Conservation (phyloP, 2,113 vertebrate genomes). For the Oplegnathus fasciatus region DNA sequence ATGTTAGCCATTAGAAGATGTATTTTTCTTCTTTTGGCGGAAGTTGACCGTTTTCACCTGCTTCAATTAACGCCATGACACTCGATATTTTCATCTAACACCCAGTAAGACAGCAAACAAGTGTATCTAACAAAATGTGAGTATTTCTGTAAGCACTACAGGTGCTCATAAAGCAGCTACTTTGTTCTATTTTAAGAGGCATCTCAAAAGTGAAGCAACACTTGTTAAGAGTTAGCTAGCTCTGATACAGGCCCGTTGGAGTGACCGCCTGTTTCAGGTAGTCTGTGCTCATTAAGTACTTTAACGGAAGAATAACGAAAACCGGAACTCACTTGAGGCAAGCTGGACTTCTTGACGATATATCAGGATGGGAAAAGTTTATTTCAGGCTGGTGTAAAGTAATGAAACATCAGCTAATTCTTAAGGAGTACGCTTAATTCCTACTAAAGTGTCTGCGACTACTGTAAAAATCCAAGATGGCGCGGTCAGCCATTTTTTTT, state of each 20-base stretch:
- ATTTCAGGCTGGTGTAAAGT: background rate
- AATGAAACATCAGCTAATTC: background rate
- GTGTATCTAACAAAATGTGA: background rate
- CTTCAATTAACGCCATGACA: background rate
- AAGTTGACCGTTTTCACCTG: background rate
- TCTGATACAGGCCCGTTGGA: background rate
- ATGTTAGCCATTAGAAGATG: background rate
- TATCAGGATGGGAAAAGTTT: fast-evolving
- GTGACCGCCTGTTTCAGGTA: fast-evolving
- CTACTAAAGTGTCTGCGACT: fast-evolving
- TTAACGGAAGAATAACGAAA: background rate
- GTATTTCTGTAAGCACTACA: background rate
- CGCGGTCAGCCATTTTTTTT: background rate
- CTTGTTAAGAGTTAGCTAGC: background rate
- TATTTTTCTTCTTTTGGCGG: background rate
- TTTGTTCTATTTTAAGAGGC: background rate
- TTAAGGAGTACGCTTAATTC: too few relatives aligned
- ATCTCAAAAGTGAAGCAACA: background rate
- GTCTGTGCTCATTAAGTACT: background rate
- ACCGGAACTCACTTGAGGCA: background rate
- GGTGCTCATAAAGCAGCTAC: background rate
- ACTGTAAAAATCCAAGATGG: background rate
- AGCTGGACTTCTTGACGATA: background rate
- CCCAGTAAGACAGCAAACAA: background rate
- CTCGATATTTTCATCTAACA: background rate